Evolutionary conservation across 2,113 vertebrate species (phyloP), one percentile per base, ranked within the genome.

Genomic region (Thinocorus orbignyianus): DNA sequence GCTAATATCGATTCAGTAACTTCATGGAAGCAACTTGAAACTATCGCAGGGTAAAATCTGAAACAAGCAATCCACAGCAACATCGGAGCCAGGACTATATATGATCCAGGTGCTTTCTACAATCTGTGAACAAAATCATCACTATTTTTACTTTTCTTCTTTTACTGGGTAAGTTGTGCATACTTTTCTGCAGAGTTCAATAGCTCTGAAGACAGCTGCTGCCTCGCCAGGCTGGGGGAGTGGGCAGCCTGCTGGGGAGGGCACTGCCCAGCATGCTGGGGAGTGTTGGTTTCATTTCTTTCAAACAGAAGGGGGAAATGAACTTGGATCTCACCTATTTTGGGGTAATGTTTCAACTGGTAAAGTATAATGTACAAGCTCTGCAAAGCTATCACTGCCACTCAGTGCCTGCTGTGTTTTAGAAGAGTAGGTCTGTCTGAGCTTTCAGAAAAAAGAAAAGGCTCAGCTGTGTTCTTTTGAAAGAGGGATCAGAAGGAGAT

Each of bases 381-480:
- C 52, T 82, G 24, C 39, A 79, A 79, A 90, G 26, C 81, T 80
- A 25, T 76, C 62, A 61, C 30, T 81, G 48, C 41, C 68, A 57
- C 58, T 92, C 79, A 26, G 25, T 83, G 37, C 72, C 76, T 90
- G 91, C 76, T 94, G 79, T 88, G 95, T 62, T 92, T 93, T 61
- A 83, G 71, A 93, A 80, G n/a, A 61, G 26, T 16, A 88, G 54
- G 62, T 73, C 68, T 3, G 5, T 49, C 66, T 73, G 64, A 88
- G 79, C 44, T 86, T 86, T 77, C 82, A 83, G 44, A 15, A 70
- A 42, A 80, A 70, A 41, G 17, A 23, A 58, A 80, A 82, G 33
- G 7, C 23, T 85, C 81, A 81, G 61, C 25, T 60, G 44, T 2
- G 1, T 60, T 81, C 23, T 48, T 85, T 79, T 96, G 57, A 94